phyloP scores from a whole-genome alignment of 2,797 vertebrate species.

The Hydrolagus colliei region DNA sequence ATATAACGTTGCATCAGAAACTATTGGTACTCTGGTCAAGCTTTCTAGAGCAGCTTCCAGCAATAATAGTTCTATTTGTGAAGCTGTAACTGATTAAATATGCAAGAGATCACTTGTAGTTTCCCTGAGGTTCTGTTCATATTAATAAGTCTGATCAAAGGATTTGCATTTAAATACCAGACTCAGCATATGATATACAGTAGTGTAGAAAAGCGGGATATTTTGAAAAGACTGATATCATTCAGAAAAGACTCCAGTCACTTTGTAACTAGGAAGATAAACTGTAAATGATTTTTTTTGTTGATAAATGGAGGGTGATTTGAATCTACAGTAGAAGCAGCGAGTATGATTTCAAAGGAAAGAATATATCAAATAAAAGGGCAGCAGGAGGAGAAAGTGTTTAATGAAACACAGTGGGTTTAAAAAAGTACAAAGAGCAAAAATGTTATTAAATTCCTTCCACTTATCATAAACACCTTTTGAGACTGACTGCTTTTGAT shows the following conservation, averaged over 20 bases:
- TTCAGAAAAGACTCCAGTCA: background rate
- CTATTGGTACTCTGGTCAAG: constrained; percentile 40
- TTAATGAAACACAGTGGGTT: background rate
- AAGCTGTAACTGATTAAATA: no score
- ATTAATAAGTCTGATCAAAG: background rate
- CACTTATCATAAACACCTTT: background rate
- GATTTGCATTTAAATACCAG: background rate
- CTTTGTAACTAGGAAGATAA: background rate
- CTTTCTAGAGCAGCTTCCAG: constrained; percentile 37
- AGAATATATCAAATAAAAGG: background rate
- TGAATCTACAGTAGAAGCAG: background rate
- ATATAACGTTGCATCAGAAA: constrained; percentile 37
- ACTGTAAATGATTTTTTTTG: background rate
- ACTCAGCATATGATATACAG: background rate
- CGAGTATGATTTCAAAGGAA: background rate
- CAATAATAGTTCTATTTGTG: no score
- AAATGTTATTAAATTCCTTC: background rate
- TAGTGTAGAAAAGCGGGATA: background rate
- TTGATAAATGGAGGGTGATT: background rate
- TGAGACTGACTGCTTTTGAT: constrained; percentile 6
- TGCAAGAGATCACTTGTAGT: background rate
- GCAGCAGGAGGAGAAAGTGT: background rate
- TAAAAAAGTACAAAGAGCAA: background rate
- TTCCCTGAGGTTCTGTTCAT: background rate
- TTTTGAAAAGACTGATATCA: background rate